Evolutionary conservation across 2,797 vertebrate species (phyloP), one percentile per base, ranked within the genome.

Genomic region (Lycodopsis pacificus): DNA sequence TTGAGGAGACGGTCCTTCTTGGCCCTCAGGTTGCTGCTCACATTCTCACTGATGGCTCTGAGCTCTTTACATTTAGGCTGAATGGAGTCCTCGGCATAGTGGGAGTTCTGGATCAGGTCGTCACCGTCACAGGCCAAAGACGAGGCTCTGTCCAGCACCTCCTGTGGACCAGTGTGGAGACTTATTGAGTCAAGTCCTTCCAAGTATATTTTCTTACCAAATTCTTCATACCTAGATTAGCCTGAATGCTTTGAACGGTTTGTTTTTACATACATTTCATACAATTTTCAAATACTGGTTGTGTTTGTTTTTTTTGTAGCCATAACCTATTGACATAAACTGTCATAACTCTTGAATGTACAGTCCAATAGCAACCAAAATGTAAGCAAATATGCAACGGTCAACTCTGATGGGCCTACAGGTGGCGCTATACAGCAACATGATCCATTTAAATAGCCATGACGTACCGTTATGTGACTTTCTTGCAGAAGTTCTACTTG

Each of bases 61-160:
- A 99, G 96, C 90, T 99, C 97, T 3, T 82, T 95, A 90, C 97
- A 98, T 92, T 99, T 99, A 82, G 97, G 97, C 75, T 94, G 94
- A 85, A 99, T 97, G 62, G 97, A 98, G 90, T 99, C 97, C 84
- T 98, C 95, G 0, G 97, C 98, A 0, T 99, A 99, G 93, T 99
- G 98, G 42, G 95, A 97, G 80, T 92, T 95, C 85, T 96, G 89
- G 56, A 98, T 97, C 73, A 99, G 96, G 44, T 86, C 85, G 42
- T 97, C 96, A 0, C 96, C 96, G 20, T 97, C 96, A 7, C 74
- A 85, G 0, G 94, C 96, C 77, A 99, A 92, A 17, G 91, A 82
- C 64, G 86, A 84, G 34, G 97, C 96, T 80, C 88, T 92, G 67
- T 94, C 93, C 92, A 98, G 61, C 3, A 93, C 90, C 85, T 95